These are phyloP conservation scores for Drosophila sordidula DNA, from an alignment of 2,888 invertebrate genomes.

Conservation along the genomic window DNA sequence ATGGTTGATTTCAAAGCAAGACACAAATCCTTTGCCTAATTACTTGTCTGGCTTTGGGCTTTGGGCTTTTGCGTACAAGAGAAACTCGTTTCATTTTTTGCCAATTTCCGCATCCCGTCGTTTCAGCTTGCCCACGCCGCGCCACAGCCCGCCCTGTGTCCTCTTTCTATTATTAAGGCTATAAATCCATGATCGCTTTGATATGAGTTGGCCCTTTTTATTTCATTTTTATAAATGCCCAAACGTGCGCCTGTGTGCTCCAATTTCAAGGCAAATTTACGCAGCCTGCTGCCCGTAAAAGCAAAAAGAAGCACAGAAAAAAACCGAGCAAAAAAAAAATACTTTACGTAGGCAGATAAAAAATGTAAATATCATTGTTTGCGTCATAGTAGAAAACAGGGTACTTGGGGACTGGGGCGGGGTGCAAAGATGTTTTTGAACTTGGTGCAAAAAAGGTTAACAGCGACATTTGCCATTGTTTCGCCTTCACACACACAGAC, in stretches of 20 bases:
- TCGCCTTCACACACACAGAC: conserved; percentile 46
- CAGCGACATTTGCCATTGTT: conserved; percentile 78
- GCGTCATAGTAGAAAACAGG: conserved; percentile 59
- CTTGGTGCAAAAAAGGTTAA: conserved; percentile 75
- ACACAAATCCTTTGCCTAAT: conserved; percentile 76
- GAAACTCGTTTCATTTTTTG: conserved; percentile 46
- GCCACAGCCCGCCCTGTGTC: conserved; percentile 5
- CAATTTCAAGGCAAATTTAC: conserved; percentile 73
- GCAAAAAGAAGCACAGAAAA: conserved; percentile 42
- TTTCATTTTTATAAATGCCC: conserved; percentile 70
- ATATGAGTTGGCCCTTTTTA: conserved; percentile 70
- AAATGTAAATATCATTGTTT: conserved; percentile 81
- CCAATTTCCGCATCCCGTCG: conserved; percentile 53
- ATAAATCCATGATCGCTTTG: conserved; percentile 80
- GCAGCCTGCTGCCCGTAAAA: conserved; percentile 45
- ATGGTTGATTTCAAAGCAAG: conserved; percentile 59
- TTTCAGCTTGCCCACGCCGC: conserved; percentile 6
- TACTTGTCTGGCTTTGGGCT: conserved; percentile 72
- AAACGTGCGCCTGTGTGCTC: conserved; percentile 59
- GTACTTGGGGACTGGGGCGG: conserved; percentile 12
- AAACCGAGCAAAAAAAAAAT: conserved; percentile 28
- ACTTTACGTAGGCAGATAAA: conserved; percentile 61
- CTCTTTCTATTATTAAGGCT: conserved; percentile 75
- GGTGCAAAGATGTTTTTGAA: conserved; percentile 56
- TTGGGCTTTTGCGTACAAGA: conserved; percentile 14